Base-by-base conservation (phyloP, 2,888 invertebrate genomes). In the Axea sp. region DNA sequence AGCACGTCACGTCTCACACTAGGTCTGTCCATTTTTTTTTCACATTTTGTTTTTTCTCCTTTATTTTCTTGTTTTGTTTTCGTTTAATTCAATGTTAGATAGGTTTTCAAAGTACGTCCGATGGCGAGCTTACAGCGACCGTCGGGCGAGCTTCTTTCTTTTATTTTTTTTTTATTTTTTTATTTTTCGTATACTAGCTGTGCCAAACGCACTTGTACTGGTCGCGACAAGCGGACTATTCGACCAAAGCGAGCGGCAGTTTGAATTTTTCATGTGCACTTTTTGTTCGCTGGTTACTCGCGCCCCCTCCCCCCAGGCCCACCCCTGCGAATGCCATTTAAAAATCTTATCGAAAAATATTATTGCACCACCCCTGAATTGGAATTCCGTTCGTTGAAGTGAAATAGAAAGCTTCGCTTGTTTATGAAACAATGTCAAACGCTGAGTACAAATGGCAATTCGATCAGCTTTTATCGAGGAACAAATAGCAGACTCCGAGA, bases 161-260 rank as follows among this genome's bases (percentile, higher is more conserved):
- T n/a, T n/a, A n/a, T 73, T 84, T 83, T 80, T 75, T 83, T 80
- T 73, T 83, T 83, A 80, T 60, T 84, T 82, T 81, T 76, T 85
- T 82, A 79, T 74, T 85, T 83, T 78, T 87, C 87, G 87, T 87
- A 87, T 87, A 87, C 87, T 87, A 87, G 87, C 86, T 87, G 87
- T 87, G 87, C 87, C 83, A 82, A 86, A 81, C 78, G 87, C 87
- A 87, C 87, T 87, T 87, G 87, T 87, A 87, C 87, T 87, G 86
- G 83, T 87, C 87, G 86, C 83, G 76, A 78, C 71, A 53, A 75
- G 67, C 80, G 80, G 82, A 81, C 76, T 77, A 81, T 81, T 82
- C 80, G 77, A 75, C 83, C 80, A 81, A 84, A 82, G 78, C 47
- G 39, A 73, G 17, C 57, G 45, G 41, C 33, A 31, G 28, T 69